Conservation (phyloP, 2,797 vertebrate species). For the Syngnathus acus region DNA sequence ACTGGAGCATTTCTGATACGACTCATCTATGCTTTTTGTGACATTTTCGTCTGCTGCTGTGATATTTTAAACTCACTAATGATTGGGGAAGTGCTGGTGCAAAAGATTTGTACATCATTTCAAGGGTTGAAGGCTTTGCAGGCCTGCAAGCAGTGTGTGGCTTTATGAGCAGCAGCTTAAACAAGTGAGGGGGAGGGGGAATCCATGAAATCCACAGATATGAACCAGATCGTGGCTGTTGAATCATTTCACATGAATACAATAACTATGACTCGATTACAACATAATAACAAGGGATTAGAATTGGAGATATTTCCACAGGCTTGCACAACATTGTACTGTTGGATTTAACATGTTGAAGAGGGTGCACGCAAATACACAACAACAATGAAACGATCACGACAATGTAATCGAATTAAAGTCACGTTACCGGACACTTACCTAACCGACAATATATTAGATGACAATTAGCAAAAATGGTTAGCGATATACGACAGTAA, state of each 20-base stretch:
- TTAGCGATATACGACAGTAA: background rate
- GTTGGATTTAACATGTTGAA: background rate
- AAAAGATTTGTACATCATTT: background rate
- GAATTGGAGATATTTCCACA: background rate
- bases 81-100: background rate
- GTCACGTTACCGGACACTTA: no score
- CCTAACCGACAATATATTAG: background rate
- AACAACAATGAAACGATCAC: background rate
- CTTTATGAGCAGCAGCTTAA: constrained; percentile 28
- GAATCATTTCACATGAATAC: constrained; percentile 4
- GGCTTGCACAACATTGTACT: background rate
- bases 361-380: background rate
- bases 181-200: constrained; percentile 28
- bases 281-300: background rate
- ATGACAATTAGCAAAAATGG: background rate
- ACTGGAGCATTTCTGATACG: background rate
- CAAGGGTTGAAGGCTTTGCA: constrained; percentile 4
- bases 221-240: constrained; percentile 15
- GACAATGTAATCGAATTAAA: background rate
- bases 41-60: background rate
- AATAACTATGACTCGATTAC: background rate
- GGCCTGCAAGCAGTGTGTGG: constrained; percentile 8
- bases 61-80: background rate
- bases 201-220: constrained; percentile 15
- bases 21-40: background rate